These are phyloP conservation scores for Lathronympha strigana DNA, from an alignment of 2,888 invertebrate genomes.

Conservation along the genomic window DNA sequence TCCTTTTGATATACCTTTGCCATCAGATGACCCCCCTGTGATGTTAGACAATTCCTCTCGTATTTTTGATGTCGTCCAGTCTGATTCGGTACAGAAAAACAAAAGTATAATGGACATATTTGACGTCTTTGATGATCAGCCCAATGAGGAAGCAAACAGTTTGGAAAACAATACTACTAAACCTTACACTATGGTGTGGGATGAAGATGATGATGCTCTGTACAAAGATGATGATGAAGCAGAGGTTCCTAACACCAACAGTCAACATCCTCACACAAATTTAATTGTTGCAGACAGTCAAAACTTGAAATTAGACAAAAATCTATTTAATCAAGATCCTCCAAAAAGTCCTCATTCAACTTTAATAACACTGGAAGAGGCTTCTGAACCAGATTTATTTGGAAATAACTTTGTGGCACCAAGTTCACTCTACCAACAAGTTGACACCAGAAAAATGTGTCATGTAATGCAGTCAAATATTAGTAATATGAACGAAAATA, in stretches of 20 bases:
- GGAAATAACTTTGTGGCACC: neutral
- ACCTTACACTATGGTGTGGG: conserved; percentile 70
- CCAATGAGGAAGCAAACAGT: conserved; percentile 58
- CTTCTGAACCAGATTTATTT: conserved; percentile 5
- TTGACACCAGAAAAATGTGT: conserved; percentile 4
- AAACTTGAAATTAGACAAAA: neutral
- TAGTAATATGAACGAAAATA: conserved; percentile 4
- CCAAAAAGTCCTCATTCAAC: neutral
- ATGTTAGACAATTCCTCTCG: conserved; percentile 51
- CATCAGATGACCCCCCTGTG: conserved; percentile 44
- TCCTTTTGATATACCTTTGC: conserved; percentile 57
- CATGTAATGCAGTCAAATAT: conserved; percentile 22
- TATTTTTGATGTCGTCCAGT: conserved; percentile 71
- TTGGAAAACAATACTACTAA: conserved; percentile 61
- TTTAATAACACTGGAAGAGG: neutral
- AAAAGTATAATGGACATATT: conserved; percentile 78
- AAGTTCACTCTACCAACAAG: conserved; percentile 10
- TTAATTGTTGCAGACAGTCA: conserved; percentile 15
- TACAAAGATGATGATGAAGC: conserved; percentile 64
- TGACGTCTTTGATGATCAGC: conserved; percentile 52
- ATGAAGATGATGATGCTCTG: conserved; percentile 79
- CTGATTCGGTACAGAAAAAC: conserved; percentile 63
- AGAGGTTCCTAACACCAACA: conserved; percentile 44
- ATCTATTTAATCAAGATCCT: neutral
- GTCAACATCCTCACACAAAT: conserved; percentile 48